Percentiles rank a stretch among this genome's conserved stretches.
phyloP scores from a whole-genome alignment of 2,888 invertebrate species.

The Thumatha senex region DNA sequence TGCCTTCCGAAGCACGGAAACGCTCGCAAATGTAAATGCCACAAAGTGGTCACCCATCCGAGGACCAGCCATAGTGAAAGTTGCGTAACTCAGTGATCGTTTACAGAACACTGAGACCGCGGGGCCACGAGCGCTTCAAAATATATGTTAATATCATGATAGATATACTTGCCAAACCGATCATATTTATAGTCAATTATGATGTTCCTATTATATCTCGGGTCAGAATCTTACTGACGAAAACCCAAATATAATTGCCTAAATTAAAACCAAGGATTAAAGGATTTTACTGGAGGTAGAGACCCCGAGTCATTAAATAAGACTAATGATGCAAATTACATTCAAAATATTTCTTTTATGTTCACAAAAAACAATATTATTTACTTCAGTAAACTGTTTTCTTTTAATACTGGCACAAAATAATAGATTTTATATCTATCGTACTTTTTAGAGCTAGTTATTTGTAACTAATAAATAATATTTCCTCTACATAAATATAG shows the following conservation, averaged over 20 bases:
- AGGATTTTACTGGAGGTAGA: slow-evolving; percentile 3
- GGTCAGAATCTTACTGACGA: slow-evolving; percentile 4
- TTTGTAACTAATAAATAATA: neutral
- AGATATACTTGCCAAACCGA: neutral
- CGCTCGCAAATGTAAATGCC: no score
- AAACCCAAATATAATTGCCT: slow-evolving; percentile 12
- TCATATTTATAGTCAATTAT: slow-evolving; percentile 6
- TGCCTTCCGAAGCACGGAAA: no score
- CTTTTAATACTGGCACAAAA: neutral
- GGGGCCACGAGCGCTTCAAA: no score
- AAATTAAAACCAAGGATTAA: slow-evolving; percentile 14
- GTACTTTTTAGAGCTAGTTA: neutral
- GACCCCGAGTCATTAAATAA: slow-evolving; percentile 11
- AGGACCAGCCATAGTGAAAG: no score
- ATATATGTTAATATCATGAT: no score
- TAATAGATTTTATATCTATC: neutral
- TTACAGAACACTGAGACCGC: no score
- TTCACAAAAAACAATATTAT: slow-evolving; percentile 1
- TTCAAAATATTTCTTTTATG: slow-evolving; percentile 1
- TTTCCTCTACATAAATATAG: slow-evolving; percentile 1
- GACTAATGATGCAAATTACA: slow-evolving; percentile 12
- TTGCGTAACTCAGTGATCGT: no score
- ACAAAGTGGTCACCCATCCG: no score
- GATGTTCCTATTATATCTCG: neutral
- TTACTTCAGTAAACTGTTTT: slow-evolving; percentile 5